These are phyloP conservation scores for Drosophila rufa DNA, from an alignment of 1,140 invertebrate species.

Conservation along the genomic window DNA sequence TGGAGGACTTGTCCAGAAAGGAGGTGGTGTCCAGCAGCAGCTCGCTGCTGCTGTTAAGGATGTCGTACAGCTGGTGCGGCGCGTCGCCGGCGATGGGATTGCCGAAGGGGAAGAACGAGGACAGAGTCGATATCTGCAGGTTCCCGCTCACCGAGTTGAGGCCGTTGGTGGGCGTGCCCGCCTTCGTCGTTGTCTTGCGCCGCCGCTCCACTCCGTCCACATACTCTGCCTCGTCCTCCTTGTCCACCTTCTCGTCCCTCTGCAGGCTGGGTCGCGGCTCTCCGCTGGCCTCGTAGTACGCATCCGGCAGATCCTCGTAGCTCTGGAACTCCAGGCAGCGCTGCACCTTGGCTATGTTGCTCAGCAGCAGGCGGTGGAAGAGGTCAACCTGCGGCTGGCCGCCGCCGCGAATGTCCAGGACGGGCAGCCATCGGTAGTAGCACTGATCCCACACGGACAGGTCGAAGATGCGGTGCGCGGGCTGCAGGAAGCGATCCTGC, in stretches of 20 bases:
- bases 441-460: conserved; percentile 95
- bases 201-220: conserved; percentile 77
- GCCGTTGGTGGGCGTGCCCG: conserved; percentile 47
- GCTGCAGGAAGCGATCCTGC: conserved; percentile 85
- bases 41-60: conserved; percentile 77
- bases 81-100: conserved; percentile 75
- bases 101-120: conserved; percentile 86
- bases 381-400: conserved; percentile 90
- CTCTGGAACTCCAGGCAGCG: conserved; percentile 76
- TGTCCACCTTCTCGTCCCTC: conserved; percentile 1
- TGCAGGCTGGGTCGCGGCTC: conserved; percentile 42
- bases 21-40: conserved; percentile 73
- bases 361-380: conserved; percentile 86
- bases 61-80: conserved; percentile 79
- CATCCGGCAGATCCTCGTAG: conserved; percentile 77
- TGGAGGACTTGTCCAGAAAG: conserved; percentile 82
- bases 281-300: conserved; percentile 59
- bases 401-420: conserved; percentile 92
- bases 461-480: conserved; percentile 86
- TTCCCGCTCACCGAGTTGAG: conserved; percentile 40
- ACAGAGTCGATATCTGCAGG: conserved; percentile 73
- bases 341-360: conserved; percentile 87
- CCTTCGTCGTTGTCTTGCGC: conserved; percentile 47
- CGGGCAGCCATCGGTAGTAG: conserved; percentile 94
- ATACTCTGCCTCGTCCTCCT: conserved; percentile 47